phyloP scores from a whole-genome alignment of 2,888 invertebrate genomes.

The Leistus spinibarbis region DNA sequence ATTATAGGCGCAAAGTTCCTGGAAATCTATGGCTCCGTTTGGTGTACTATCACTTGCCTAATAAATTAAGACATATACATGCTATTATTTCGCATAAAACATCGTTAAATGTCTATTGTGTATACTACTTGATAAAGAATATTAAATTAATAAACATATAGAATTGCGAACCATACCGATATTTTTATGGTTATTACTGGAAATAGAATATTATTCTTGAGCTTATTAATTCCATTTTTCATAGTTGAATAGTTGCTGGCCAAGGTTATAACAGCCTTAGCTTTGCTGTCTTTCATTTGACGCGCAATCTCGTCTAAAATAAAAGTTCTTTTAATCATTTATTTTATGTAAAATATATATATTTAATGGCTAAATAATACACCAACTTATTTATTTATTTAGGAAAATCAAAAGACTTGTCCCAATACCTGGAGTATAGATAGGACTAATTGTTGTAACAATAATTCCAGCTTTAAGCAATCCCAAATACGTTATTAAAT shows the following conservation, averaged over 20 bases:
- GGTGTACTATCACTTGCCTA: conserved; percentile 52
- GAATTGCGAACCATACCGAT: no score
- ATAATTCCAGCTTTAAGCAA: conserved; percentile 68
- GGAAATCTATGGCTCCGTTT: conserved; percentile 64
- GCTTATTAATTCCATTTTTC: not conserved
- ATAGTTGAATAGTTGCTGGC: not conserved
- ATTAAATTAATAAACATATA: no score
- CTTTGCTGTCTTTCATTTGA: not conserved
- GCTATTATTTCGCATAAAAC: no score
- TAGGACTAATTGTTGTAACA: conserved; percentile 71
- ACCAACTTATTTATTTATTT: not conserved
- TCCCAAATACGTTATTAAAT: conserved; percentile 65
- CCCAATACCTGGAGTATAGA: conserved; percentile 64
- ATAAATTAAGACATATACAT: no score
- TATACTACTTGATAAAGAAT: no score
- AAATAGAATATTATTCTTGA: no score
- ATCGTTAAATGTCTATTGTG: no score
- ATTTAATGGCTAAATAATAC: not conserved
- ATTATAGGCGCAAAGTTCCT: conserved; percentile 62
- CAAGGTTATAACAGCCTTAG: not conserved
- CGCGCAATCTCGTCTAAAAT: not conserved
- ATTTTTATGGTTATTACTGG: not conserved
- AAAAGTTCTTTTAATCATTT: not conserved
- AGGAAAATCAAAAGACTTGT: not conserved
- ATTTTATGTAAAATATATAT: no score